Percentiles rank a stretch among this genome's conserved stretches.
phyloP scores from a whole-genome alignment of 2,797 vertebrate genomes.

The Sebastes minor region DNA sequence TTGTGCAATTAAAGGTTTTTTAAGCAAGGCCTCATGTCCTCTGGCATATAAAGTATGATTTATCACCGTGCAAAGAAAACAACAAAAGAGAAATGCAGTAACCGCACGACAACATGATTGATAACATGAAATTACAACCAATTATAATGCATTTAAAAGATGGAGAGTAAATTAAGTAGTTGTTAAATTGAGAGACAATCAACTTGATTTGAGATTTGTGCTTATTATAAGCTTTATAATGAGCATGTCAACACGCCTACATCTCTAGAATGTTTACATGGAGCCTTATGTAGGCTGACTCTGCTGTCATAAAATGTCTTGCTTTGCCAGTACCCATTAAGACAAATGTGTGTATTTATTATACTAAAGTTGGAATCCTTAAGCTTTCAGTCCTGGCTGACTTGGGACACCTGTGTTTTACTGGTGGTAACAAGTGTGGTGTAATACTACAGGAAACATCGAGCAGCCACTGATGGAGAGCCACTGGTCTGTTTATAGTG shows the following conservation, averaged over 20 bases:
- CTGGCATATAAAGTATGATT: constrained; percentile 9
- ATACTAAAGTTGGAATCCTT: neutral
- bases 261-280: neutral
- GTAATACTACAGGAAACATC: neutral
- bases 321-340: neutral
- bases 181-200: constrained; percentile 12
- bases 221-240: neutral
- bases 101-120: constrained; percentile 9
- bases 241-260: neutral
- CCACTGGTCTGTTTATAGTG: neutral
- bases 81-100: neutral
- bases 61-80: constrained; percentile 1
- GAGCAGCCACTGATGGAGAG: neutral
- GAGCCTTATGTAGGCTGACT: neutral
- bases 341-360: neutral
- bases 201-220: neutral
- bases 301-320: neutral
- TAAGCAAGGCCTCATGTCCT: neutral
- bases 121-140: constrained; percentile 18
- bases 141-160: constrained; percentile 20
- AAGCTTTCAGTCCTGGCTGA: neutral
- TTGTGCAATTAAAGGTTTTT: constrained; percentile 15
- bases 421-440: neutral
- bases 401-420: neutral
- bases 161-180: neutral